Conservation (phyloP, 1,140 invertebrate genomes). For the Megalopta genalis region DNA sequence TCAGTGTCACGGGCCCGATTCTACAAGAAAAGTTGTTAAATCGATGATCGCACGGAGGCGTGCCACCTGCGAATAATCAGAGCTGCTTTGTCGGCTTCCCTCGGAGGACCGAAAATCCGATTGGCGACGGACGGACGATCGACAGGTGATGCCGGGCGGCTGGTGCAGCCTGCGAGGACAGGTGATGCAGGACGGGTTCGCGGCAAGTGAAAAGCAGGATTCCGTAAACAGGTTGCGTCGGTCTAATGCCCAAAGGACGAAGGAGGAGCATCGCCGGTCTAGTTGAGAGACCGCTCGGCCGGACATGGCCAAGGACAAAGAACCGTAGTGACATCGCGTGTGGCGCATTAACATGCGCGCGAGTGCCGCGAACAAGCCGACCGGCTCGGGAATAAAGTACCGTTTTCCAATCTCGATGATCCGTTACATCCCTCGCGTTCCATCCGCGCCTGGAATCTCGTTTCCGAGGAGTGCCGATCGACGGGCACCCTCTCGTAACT, state of each 20-base stretch:
- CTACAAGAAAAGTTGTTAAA: too few species aligned
- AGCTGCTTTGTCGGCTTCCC: too few species aligned
- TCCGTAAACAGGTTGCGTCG: neutral
- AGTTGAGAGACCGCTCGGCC: too few species aligned
- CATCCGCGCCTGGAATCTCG: conserved; percentile 39
- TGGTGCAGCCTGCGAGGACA: too few species aligned
- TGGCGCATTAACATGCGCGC: conserved; percentile 57
- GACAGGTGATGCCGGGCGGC: too few species aligned
- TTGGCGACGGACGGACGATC: too few species aligned
- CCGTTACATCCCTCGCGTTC: conserved; percentile 67
- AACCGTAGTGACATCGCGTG: conserved; percentile 27
- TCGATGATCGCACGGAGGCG: too few species aligned
- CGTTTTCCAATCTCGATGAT: conserved; percentile 68
- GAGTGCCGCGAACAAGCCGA: conserved; percentile 33
- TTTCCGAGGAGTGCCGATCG: neutral
- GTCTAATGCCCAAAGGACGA: conserved; percentile 24
- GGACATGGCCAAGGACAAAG: conserved; percentile 41
- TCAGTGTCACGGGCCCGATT: too few species aligned
- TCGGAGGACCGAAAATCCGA: too few species aligned
- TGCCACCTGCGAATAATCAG: too few species aligned
- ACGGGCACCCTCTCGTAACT: too few species aligned
- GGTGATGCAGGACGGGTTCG: too few species aligned
- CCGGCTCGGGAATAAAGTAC: conserved; percentile 58
- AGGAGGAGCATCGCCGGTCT: neutral
- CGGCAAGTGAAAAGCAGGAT: neutral